A percentile compares a stretch with the other conserved stretches of the same genome.
These are phyloP conservation scores for Himalopsyche japonica DNA, from an alignment of 2,888 invertebrate species.

Conservation along the genomic window DNA sequence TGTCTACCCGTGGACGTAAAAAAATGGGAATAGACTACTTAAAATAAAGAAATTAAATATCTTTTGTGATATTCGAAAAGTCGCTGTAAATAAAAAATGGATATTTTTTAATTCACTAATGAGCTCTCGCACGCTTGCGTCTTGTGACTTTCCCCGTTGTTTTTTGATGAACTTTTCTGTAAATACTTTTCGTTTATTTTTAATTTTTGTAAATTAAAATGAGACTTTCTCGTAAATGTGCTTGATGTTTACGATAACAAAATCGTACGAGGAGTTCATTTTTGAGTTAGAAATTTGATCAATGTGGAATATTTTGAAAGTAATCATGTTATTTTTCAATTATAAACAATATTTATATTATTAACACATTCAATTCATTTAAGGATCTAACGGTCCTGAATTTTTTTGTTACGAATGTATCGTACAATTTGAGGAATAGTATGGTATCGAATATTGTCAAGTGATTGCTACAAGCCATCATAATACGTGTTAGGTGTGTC, in stretches of 20 bases:
- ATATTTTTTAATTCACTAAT: background rate
- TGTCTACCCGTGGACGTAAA: too few species aligned
- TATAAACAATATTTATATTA: background rate
- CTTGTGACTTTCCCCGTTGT: too few species aligned
- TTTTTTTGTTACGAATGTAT: background rate
- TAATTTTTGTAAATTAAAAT: background rate
- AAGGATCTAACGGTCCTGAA: background rate
- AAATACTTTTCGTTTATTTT: too few species aligned
- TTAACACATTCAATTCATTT: background rate
- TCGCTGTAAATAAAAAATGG: background rate
- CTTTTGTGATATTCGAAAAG: background rate
- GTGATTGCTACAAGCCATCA: too few species aligned
- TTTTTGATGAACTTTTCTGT: too few species aligned
- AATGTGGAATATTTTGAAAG: background rate
- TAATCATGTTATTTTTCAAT: background rate
- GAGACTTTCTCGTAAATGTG: background rate
- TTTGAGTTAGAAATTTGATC: background rate
- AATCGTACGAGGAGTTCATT: background rate
- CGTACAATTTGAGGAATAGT: background rate
- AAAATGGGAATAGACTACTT: too few species aligned
- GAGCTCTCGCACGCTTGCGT: background rate
- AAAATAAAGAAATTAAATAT: too few species aligned
- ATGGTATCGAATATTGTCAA: too few species aligned
- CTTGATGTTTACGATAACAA: background rate
- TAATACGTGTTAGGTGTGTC: too few species aligned